Evolutionary conservation across 1,140 invertebrate genomes (phyloP), one percentile per base, ranked within the genome.

Genomic region (Heliconius hewitsoni): DNA sequence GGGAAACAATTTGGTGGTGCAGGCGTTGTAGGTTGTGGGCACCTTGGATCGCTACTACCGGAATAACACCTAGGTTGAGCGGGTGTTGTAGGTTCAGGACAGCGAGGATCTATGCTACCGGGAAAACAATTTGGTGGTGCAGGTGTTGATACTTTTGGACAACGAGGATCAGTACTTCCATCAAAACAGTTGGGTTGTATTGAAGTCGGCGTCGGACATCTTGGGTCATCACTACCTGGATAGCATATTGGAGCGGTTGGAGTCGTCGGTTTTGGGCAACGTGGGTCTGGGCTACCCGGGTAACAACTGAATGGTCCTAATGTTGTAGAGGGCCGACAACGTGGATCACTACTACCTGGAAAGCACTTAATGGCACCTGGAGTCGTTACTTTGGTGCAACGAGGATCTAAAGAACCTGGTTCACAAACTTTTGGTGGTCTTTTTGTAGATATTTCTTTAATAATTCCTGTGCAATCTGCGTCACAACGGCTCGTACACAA

Each of bases 401-500:
- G 87, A 16, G 94, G 89, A 79, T 95, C 92, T 16, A 79, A 85
- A 39, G 76, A 77, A 18, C 70, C 76, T 23, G 76, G 66, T 37
- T 72, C 27, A 55, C 76, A n/a, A 84, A 81, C 73, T 73, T 84
- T 85, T 52, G 83, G 89, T 81, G 81, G 79, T 37, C 84, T 84
- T 34, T 89, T 89, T 42, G 89, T 88, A 37, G 88, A 83, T 73
- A 92, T 87, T 84, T 93, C 86, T 77, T 85, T 87, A 16, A 79
- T 85, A 8, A 86, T 86, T 34, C 86, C 90, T 73, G 80, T 86
- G 75, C 92, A 94, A 71, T 83, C 90, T 19, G 89, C 84, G 50
- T 95, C 90, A 71, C 93, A 95, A 60, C 91, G 87, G 71, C 84
- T 92, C 34, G 89, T 91, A 78, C 93, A 95, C 23, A 95, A 84